Evolutionary conservation across 2,113 vertebrate genomes (phyloP), one percentile per base, ranked within the genome.

Genomic region (Colossoma macropomum): DNA sequence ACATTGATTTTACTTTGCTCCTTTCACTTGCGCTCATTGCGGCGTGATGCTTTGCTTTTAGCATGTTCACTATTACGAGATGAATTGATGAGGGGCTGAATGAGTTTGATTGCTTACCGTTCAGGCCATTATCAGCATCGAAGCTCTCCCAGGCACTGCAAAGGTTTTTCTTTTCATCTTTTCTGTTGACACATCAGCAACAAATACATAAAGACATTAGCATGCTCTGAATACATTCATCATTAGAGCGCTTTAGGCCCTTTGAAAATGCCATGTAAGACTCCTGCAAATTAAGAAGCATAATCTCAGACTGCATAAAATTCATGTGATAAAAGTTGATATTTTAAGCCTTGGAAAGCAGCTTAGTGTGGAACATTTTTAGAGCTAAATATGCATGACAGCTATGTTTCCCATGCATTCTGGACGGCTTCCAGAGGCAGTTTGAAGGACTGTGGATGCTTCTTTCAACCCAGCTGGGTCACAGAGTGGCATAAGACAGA

Each of bases 71-170:
- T 65, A 21, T 69, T 62, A 34, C 4, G 3, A 34, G 45, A 52
- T n/a, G n/a, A 38, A 77, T 75, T 6, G 27, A 17, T 17, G 30
- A 27, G 65, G 30, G 21, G 16, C 70, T 86, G 76, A 85, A 77
- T 62, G 11, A 12, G 32, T 75, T 68, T 77, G 77, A 69, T 84
- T 82, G 69, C 85, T 87, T 84, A 87, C 85, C 84, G 1, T 54
- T 56, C 4, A 27, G 54, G 56, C 34, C 75, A 8, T 77, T 79
- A 77, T 86, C 81, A 25, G 48, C 59, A 54, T 52, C 80, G 5
- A 7, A 59, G 45, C 63, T 48, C 72, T 87, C 82, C 87, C 87
- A 88, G 65, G 81, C 79, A 12, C 81, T 66, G 68, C 65, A 87
- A 28, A 72, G 72, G 69, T 81, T 72, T 70, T 28, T 70, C 27